Conservation (phyloP, 2,113 vertebrate genomes). For the Actenoides lindsayi region DNA sequence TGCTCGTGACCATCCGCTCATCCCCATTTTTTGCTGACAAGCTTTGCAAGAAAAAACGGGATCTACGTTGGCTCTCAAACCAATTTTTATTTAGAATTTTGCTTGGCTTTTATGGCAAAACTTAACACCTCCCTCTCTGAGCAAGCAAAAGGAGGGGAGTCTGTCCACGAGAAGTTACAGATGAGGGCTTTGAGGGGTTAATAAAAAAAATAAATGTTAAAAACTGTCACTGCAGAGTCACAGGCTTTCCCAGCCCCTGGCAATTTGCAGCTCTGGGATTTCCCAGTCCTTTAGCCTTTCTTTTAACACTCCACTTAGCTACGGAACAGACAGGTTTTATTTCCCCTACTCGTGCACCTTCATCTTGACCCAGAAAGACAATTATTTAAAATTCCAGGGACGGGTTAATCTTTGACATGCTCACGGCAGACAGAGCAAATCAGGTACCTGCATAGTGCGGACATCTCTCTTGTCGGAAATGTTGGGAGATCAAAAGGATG, state of each 20-base stretch:
- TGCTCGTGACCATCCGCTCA: fast-evolving
- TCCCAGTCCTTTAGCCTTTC: background rate
- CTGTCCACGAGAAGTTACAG: background rate
- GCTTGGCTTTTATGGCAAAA: background rate
- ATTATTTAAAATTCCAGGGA: background rate
- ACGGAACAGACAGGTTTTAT: background rate
- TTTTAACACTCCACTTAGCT: background rate
- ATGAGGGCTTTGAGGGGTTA: background rate
- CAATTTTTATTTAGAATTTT: background rate
- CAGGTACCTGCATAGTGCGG: background rate
- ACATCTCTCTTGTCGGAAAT: background rate
- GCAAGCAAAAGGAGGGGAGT: background rate
- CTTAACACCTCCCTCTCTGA: background rate
- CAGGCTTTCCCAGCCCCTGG: background rate
- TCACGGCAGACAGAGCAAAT: background rate
- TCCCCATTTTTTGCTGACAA: background rate
- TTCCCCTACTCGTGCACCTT: background rate
- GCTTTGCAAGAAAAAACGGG: background rate
- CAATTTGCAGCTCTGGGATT: background rate
- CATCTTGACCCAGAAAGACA: background rate
- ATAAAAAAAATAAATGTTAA: background rate
- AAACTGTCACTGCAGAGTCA: too few relatives aligned
- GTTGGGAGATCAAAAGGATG: background rate
- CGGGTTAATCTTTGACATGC: background rate
- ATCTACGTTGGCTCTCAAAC: background rate